A percentile compares a stretch with the other conserved stretches of the same genome.
phyloP scores from a whole-genome alignment of 2,888 invertebrate genomes.

The Phyllotreta cruciferae region DNA sequence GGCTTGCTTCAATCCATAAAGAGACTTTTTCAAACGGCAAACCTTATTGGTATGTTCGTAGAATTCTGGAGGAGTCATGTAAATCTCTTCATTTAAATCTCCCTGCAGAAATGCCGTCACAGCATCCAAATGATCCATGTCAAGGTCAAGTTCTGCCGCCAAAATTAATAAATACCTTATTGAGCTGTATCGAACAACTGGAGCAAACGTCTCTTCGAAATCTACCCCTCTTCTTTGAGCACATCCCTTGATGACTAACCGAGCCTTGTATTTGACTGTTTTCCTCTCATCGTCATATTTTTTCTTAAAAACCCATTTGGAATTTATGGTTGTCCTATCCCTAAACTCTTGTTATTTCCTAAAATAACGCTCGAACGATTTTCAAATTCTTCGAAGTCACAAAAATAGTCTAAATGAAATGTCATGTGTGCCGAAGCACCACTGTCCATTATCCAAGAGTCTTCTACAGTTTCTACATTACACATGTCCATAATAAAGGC shows the following conservation, averaged over 20 bases:
- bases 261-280: background rate
- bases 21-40: background rate
- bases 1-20: background rate
- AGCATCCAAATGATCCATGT: slow-evolving; percentile 39
- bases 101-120: slow-evolving; percentile 38
- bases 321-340: background rate
- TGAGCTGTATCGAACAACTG: slow-evolving; percentile 42
- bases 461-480: background rate
- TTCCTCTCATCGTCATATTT: background rate
- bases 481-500: too few species aligned
- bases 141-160: slow-evolving; percentile 33
- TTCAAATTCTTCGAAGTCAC: slow-evolving; percentile 22
- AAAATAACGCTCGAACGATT: slow-evolving; percentile 33
- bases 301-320: background rate
- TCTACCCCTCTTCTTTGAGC: slow-evolving; percentile 36
- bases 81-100: slow-evolving; percentile 31
- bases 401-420: slow-evolving; percentile 33
- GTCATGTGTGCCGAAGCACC: slow-evolving; percentile 46
- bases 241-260: slow-evolving; percentile 43
- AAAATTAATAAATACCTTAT: slow-evolving; percentile 42
- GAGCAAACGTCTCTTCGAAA: slow-evolving; percentile 46
- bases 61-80: background rate
- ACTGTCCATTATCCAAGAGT: slow-evolving; percentile 43
- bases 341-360: slow-evolving; percentile 39
- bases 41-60: background rate